Conservation (phyloP, 2,888 invertebrate species). For the Tetanocera ferruginea region DNA sequence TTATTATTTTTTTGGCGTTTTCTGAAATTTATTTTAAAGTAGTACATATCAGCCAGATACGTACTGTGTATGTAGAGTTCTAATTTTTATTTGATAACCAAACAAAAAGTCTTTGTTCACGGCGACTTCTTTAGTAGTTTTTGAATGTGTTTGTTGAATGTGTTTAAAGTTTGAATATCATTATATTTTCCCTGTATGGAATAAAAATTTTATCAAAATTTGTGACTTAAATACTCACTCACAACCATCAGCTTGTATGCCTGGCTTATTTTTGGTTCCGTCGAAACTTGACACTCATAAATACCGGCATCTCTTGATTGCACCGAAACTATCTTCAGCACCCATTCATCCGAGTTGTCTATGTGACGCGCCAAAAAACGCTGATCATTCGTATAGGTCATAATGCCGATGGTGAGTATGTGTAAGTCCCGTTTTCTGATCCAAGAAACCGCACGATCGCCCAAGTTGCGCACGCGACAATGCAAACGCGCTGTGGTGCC, state of each 20-base stretch:
- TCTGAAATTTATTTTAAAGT: no score
- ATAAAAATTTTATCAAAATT: not conserved
- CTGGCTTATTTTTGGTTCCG: slow-evolving; percentile 82
- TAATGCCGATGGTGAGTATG: slow-evolving; percentile 79
- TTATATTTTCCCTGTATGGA: no score
- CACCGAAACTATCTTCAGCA: slow-evolving; percentile 78
- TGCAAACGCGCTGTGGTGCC: slow-evolving; percentile 88
- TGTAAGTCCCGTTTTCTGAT: slow-evolving; percentile 87
- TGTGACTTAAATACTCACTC: slow-evolving; percentile 72
- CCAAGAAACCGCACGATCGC: slow-evolving; percentile 86
- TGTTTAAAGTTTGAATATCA: no score
- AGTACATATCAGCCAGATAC: no score
- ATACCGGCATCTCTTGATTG: slow-evolving; percentile 79
- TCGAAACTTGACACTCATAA: slow-evolving; percentile 84
- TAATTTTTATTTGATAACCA: no score
- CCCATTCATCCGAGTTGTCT: slow-evolving; percentile 81
- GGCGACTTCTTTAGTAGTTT: no score
- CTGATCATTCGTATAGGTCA: slow-evolving; percentile 82
- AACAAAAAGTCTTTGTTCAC: no score
- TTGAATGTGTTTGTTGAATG: no score
- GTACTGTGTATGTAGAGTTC: no score
- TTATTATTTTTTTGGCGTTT: no score
- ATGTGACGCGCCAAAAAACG: slow-evolving; percentile 79
- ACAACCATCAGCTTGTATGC: slow-evolving; percentile 80
- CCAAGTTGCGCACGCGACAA: slow-evolving; percentile 85